These are phyloP conservation scores for Pogona vitticeps DNA, from an alignment of 2,113 vertebrate genomes.

Conservation along the genomic window DNA sequence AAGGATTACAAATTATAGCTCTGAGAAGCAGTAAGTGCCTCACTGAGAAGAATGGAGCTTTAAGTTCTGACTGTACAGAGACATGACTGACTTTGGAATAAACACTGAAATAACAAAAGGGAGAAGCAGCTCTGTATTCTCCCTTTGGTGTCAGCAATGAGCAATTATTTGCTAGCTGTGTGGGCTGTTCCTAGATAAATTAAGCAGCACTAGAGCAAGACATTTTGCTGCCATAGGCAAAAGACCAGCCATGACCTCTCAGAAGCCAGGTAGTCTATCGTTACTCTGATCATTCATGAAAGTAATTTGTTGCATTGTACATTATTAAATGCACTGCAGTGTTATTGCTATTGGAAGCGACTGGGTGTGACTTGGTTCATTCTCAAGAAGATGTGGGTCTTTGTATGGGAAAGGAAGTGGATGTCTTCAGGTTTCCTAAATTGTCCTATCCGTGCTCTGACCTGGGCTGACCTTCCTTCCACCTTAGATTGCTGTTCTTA, in stretches of 20 bases:
- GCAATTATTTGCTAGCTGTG: background rate
- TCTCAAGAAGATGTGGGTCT: too few relatives aligned
- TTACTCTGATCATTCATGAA: too few relatives aligned
- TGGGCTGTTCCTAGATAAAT: background rate
- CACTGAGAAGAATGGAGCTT: constrained; percentile 43
- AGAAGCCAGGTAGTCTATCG: too few relatives aligned
- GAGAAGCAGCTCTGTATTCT: background rate
- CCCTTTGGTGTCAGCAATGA: background rate
- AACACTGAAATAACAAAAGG: background rate
- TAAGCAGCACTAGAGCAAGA: background rate
- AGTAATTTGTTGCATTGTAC: too few relatives aligned
- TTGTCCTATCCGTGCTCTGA: too few relatives aligned
- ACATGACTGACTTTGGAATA: constrained; percentile 48
- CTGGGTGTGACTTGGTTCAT: too few relatives aligned
- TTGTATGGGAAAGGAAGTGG: too few relatives aligned
- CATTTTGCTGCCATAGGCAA: background rate
- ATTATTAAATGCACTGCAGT: too few relatives aligned
- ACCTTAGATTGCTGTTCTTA: too few relatives aligned
- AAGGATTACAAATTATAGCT: constrained; percentile 64
- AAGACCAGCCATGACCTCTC: background rate
- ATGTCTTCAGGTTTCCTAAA: too few relatives aligned
- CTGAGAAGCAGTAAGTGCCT: constrained; percentile 60
- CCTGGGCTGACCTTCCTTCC: too few relatives aligned
- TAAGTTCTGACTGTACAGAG: constrained; percentile 42
- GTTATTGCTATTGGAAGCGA: too few relatives aligned